Base-by-base conservation (phyloP, 2,797 vertebrate species). In the Pangasius sanitwongsei region DNA sequence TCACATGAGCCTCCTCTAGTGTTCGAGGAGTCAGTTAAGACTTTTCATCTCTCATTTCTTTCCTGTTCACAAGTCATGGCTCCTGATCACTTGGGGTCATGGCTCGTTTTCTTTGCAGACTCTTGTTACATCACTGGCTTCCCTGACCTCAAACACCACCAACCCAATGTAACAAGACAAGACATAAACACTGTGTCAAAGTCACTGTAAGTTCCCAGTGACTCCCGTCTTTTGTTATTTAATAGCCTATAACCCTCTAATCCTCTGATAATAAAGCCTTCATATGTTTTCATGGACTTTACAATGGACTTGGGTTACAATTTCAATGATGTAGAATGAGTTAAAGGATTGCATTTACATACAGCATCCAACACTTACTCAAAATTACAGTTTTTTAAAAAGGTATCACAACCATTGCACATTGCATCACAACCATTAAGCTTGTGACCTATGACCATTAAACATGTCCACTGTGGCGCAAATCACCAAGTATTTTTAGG, bases 11-110 rank as follows among this genome's bases (percentile, higher is more conserved):
- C 90, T 86, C 80, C 91, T 74, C 88, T 85, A 91, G 88, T 86
- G 93, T 92, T 92, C 91, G 91, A 93, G 90, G 92, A 90, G 92
- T 95, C 93, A 92, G 93, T 87, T 88, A 89, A 82, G 84, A 93
- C 91, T 92, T 91, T 92, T 91, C 93, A 90, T 93, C 93, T 96
- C 94, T 93, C 90, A 28, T 96, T 96, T 95, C 95, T 93, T 96
- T 96, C 94, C 95, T 96, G 95, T 95, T 95, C 92, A 93, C 91
- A 89, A 78, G 92, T 93, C 77, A 57, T 82, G 28, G 89, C 83
- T 93, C 85, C 82, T 93, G 92, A 94, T 92, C 94, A 65, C 69
- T n/a, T 89, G 90, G 93, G 94, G 94, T 96, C 95, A 95, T 34
- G 37, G 89, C 88, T 93, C 89, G 91, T 93, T 93, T 92, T 94